These are phyloP conservation scores for Argopecten irradians DNA, from an alignment of 1,140 invertebrate genomes.

Conservation along the genomic window DNA sequence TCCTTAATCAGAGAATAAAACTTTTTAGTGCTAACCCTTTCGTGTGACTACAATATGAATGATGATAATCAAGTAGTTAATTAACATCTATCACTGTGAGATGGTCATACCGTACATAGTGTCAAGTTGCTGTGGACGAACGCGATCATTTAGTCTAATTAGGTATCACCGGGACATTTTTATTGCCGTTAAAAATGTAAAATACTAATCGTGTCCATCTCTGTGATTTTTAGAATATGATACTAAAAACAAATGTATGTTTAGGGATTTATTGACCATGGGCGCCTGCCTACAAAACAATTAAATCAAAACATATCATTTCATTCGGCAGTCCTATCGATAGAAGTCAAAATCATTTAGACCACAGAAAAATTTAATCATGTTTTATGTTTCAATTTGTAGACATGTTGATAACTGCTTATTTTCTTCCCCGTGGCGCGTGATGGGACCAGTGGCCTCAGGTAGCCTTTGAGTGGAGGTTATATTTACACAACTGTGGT, in stretches of 20 bases:
- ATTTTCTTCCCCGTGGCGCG: conserved; percentile 1
- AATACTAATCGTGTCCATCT: not conserved
- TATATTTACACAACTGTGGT: conserved; percentile 3
- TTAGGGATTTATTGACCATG: not conserved
- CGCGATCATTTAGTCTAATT: not conserved
- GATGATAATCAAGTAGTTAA: not conserved
- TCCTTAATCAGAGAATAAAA: not conserved
- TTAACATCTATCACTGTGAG: not conserved
- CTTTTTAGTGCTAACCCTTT: not conserved
- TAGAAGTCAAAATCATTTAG: not conserved
- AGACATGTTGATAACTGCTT: not conserved
- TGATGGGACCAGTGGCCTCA: not conserved
- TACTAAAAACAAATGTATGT: not conserved
- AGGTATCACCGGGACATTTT: not conserved
- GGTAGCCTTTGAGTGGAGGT: not conserved
- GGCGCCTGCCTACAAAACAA: conserved; percentile 14
- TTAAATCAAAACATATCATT: conserved; percentile 1
- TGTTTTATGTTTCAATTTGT: conserved; percentile 12
- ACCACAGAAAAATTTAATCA: not conserved
- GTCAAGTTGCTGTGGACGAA: not conserved
- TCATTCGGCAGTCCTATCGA: not conserved
- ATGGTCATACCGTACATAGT: not conserved
- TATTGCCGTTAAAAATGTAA: not conserved
- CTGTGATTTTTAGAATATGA: conserved; percentile 1
- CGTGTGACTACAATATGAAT: not conserved